Conservation (phyloP, 2,888 invertebrate genomes). For the Phalera bucephala region DNA sequence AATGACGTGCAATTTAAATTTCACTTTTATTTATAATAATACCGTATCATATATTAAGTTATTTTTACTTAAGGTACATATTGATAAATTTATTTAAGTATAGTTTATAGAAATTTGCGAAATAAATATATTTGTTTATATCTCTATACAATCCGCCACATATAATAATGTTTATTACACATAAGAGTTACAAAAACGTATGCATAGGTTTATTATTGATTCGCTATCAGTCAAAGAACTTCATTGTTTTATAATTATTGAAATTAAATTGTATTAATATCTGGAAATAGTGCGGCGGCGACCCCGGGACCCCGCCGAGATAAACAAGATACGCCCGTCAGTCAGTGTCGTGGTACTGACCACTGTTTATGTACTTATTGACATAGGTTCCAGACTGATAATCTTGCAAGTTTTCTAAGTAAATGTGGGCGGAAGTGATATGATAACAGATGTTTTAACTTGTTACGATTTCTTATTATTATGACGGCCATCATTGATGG, state of each 20-base stretch:
- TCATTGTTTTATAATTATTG: conserved; percentile 72
- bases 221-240: conserved; percentile 77
- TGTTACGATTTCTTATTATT: too few relatives aligned
- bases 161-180: too few relatives aligned
- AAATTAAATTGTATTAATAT: conserved; percentile 79
- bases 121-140: too few relatives aligned
- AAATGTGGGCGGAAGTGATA: not conserved
- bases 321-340: conserved; percentile 49
- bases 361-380: conserved; percentile 55
- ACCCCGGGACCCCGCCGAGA: conserved; percentile 58
- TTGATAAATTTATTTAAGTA: too few relatives aligned
- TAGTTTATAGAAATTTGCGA: too few relatives aligned
- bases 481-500: too few relatives aligned
- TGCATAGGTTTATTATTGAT: conserved; percentile 41
- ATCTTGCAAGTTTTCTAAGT: conserved; percentile 3
- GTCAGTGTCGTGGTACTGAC: conserved; percentile 75
- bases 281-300: conserved; percentile 56
- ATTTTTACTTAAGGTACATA: too few relatives aligned
- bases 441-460: not conserved
- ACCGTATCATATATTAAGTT: too few relatives aligned
- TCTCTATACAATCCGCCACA: too few relatives aligned
- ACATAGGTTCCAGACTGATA: conserved; percentile 45
- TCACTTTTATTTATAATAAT: conserved; percentile 47
- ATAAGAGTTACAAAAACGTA: too few relatives aligned
- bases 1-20: conserved; percentile 56